These are phyloP conservation scores for Indicator maculatus DNA, from an alignment of 2,113 vertebrate genomes.

Conservation along the genomic window DNA sequence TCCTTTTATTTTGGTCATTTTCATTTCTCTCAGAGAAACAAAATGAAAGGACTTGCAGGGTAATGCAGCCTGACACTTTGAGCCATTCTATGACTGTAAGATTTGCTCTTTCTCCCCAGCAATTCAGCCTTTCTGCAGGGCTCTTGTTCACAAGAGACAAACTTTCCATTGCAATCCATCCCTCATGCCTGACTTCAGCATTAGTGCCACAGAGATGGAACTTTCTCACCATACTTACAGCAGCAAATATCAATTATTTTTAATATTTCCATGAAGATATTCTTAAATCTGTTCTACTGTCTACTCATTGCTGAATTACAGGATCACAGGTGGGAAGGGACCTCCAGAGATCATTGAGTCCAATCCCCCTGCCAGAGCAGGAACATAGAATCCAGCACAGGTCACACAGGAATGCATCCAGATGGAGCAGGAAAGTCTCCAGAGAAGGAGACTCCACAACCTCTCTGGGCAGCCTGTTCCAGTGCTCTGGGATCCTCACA, in stretches of 20 bases:
- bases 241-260: background rate
- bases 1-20: background rate
- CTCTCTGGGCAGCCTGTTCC: too few relatives aligned
- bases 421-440: too few relatives aligned
- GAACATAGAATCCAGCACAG: too few relatives aligned
- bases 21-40: constrained; percentile 61
- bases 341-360: too few relatives aligned
- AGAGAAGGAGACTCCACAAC: too few relatives aligned
- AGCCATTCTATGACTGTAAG: constrained; percentile 1
- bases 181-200: background rate
- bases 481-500: too few relatives aligned
- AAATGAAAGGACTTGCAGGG: constrained; percentile 49
- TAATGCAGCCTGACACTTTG: constrained; percentile 35
- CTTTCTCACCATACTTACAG: background rate
- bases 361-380: too few relatives aligned
- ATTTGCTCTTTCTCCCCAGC: background rate
- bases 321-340: too few relatives aligned
- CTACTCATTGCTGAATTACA: background rate
- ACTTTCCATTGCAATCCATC: background rate
- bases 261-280: background rate
- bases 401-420: too few relatives aligned
- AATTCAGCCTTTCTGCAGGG: constrained; percentile 21
- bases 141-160: background rate
- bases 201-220: background rate
- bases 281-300: background rate